Percentiles rank a stretch among this genome's conserved stretches.
Conservation (phyloP, 2,113 vertebrate species). For the Pelmatolapia mariae region DNA sequence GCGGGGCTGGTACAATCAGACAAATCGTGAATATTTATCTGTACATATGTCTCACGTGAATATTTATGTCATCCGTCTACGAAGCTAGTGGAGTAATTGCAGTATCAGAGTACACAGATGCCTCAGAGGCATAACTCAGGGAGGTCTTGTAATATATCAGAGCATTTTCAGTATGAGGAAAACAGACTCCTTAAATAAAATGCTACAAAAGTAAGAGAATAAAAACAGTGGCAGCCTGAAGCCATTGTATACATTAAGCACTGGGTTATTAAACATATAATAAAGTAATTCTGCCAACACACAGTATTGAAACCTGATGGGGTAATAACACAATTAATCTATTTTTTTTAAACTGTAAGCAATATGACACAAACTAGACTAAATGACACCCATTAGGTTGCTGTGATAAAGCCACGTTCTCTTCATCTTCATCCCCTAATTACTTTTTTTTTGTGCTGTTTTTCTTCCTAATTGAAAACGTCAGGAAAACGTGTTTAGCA, state of each 20-base stretch:
- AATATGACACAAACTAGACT: constrained; percentile 40
- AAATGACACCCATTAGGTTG: constrained; percentile 55
- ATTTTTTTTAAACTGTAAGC: constrained; percentile 25
- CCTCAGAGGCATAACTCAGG: not conserved
- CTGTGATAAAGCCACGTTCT: constrained; percentile 24
- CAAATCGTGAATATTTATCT: constrained; percentile 18
- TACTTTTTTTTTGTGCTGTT: constrained; percentile 49
- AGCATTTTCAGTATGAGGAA: not conserved
- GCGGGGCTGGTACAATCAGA: constrained; percentile 13
- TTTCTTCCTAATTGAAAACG: constrained; percentile 62
- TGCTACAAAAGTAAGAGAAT: not conserved
- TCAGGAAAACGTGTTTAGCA: constrained; percentile 51
- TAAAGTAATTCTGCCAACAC: not conserved
- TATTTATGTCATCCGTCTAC: constrained; percentile 19
- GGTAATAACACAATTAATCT: constrained; percentile 49
- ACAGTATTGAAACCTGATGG: constrained; percentile 12
- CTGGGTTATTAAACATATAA: not conserved
- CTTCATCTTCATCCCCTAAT: constrained; percentile 48
- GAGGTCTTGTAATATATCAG: constrained; percentile 2
- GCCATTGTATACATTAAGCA: not conserved
- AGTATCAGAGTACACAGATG: constrained; percentile 13
- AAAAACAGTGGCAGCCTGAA: not conserved
- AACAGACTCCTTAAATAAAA: not conserved
- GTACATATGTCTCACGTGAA: constrained; percentile 39
- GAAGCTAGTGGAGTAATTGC: not conserved